Conservation (phyloP, 2,113 vertebrate species). For the Cnemophilus loriae region DNA sequence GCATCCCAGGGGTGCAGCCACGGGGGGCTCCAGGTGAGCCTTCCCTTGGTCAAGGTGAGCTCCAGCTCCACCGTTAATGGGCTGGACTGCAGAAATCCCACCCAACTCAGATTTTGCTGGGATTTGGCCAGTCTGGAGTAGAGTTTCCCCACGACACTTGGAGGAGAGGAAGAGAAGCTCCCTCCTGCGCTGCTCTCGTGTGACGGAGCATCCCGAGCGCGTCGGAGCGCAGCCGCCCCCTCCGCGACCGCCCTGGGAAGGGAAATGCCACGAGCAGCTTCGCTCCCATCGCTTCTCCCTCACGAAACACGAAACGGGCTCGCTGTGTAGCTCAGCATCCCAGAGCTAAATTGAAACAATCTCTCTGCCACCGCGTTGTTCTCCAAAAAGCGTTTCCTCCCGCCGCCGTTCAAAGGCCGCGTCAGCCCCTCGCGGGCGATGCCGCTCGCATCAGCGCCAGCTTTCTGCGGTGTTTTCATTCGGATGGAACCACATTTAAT, state of each 20-base stretch:
- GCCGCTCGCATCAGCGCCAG: accelerated
- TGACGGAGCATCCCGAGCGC: background rate
- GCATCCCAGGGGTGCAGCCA: background rate
- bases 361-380: background rate
- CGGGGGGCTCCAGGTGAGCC: accelerated
- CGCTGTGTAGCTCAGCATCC: background rate
- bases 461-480: background rate
- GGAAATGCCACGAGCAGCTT: background rate
- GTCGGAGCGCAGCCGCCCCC: accelerated
- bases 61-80: background rate
- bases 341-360: background rate
- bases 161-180: background rate
- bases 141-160: background rate
- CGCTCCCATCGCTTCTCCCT: accelerated
- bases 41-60: no score
- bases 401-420: background rate
- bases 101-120: background rate
- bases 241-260: background rate
- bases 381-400: background rate
- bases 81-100: background rate
- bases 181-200: background rate
- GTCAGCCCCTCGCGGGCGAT: background rate
- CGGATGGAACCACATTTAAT: background rate
- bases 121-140: background rate
- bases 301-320: background rate